phyloP scores from a whole-genome alignment of 2,888 invertebrate genomes.

The Herminia tarsipennalis region DNA sequence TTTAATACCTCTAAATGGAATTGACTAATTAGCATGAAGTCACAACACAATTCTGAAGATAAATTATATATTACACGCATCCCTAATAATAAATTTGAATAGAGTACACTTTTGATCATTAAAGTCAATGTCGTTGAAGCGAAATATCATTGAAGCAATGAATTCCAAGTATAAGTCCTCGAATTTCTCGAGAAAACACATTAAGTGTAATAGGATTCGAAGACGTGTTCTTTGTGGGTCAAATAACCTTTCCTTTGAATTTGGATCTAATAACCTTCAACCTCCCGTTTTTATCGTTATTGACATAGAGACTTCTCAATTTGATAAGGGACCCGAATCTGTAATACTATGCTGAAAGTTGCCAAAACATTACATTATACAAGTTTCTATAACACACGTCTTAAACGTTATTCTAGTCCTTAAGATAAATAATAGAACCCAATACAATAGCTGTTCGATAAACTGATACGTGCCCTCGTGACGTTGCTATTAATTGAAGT shows the following conservation, averaged over 20 bases:
- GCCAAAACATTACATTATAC: slow-evolving; percentile 16
- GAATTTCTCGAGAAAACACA: slow-evolving; percentile 25
- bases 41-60: too few species aligned
- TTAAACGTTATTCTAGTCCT: slow-evolving; percentile 9
- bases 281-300: slow-evolving; percentile 34
- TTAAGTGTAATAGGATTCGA: slow-evolving; percentile 30
- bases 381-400: slow-evolving; percentile 16
- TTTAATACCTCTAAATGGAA: too few species aligned
- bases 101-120: neutral
- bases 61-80: too few species aligned
- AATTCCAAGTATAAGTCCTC: slow-evolving; percentile 14
- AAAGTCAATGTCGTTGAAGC: neutral
- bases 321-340: slow-evolving; percentile 32
- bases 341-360: slow-evolving; percentile 17
- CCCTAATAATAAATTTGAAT: neutral
- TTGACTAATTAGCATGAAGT: too few species aligned
- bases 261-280: slow-evolving; percentile 28
- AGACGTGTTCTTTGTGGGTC: slow-evolving; percentile 28
- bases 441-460: slow-evolving; percentile 22
- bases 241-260: slow-evolving; percentile 37
- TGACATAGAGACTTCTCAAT: slow-evolving; percentile 32
- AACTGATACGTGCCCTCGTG: slow-evolving; percentile 25
- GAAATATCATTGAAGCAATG: slow-evolving; percentile 10
- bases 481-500: slow-evolving; percentile 44
- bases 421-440: slow-evolving; percentile 4